These are phyloP conservation scores for Nerophis lumbriciformis DNA, from an alignment of 2,113 vertebrate species.

Conservation along the genomic window DNA sequence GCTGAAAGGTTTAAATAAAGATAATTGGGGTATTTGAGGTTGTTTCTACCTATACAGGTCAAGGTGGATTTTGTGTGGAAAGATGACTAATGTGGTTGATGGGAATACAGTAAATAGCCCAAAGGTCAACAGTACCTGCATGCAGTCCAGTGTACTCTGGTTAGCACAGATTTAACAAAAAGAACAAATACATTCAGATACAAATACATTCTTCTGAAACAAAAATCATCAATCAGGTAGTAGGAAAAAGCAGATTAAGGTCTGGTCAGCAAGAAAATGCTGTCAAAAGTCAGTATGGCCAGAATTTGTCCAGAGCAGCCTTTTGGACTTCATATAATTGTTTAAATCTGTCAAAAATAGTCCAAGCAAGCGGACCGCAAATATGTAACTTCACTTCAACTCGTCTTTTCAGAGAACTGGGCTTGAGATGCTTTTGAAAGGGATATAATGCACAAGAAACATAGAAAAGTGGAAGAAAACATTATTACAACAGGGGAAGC, in stretches of 20 bases:
- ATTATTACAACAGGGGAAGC: constrained; percentile 35
- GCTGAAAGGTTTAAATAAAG: constrained; percentile 2
- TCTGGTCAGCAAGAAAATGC: constrained; percentile 16
- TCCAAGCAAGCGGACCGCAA: neutral
- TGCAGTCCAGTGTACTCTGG: constrained; percentile 95
- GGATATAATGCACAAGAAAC: constrained; percentile 36
- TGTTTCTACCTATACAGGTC: constrained; percentile 18
- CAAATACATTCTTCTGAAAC: constrained; percentile 49
- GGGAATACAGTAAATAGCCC: constrained; percentile 14
- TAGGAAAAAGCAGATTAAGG: constrained; percentile 35
- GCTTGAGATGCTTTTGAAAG: constrained; percentile 40
- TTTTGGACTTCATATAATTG: neutral
- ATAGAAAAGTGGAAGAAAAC: constrained; percentile 44
- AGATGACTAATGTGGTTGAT: constrained; percentile 6
- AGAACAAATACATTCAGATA: constrained; percentile 26
- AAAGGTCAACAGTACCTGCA: constrained; percentile 83
- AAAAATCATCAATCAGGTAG: constrained; percentile 34
- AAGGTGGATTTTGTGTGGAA: constrained; percentile 2
- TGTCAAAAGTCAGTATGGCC: constrained; percentile 29
- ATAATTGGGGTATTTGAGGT: neutral
- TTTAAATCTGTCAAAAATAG: neutral
- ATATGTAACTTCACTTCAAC: constrained; percentile 15
- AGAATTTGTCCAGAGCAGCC: constrained; percentile 29
- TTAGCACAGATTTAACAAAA: constrained; percentile 62
- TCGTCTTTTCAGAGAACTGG: constrained; percentile 48